A percentile compares a stretch with the other conserved stretches of the same genome.
phyloP scores from a whole-genome alignment of 2,888 invertebrate species.

The Neoitamus cyanurus region DNA sequence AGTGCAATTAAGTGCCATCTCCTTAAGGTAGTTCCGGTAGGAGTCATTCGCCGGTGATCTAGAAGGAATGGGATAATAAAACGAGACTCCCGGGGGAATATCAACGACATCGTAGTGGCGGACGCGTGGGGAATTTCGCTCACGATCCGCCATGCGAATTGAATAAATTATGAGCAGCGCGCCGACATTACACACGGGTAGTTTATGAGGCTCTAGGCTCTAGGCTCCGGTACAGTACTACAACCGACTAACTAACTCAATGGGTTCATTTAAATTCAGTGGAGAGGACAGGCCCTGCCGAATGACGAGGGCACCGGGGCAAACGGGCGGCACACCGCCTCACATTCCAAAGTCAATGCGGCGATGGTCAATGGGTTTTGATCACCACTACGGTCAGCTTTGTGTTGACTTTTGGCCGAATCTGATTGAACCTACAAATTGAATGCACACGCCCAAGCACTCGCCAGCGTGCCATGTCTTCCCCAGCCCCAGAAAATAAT shows the following conservation, averaged over 20 bases:
- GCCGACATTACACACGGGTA: not conserved
- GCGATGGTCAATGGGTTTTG: conserved; percentile 1
- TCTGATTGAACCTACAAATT: conserved; percentile 11
- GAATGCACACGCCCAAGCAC: not conserved
- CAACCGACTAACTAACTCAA: not conserved
- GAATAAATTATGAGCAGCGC: conserved; percentile 6
- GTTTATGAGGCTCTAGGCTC: not conserved
- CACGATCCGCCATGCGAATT: conserved; percentile 20
- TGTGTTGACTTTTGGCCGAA: conserved; percentile 1
- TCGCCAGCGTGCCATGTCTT: not conserved
- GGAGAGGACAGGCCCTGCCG: not conserved
- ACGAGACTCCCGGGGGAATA: not conserved
- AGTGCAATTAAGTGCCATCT: not conserved
- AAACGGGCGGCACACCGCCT: not conserved
- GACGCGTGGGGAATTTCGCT: conserved; percentile 5
- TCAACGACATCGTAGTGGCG: not conserved
- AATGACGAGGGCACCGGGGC: not conserved
- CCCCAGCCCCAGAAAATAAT: not conserved
- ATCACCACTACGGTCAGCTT: not conserved
- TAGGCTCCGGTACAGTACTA: not conserved
- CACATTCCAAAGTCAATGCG: not conserved
- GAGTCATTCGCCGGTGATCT: not conserved
- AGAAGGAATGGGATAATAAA: conserved; percentile 21
- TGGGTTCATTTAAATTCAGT: conserved; percentile 18
- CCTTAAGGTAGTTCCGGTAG: conserved; percentile 27